A percentile compares a stretch with the other conserved stretches of the same genome.
Conservation (phyloP, 2,113 vertebrate genomes). For the Ceyx melanurus region DNA sequence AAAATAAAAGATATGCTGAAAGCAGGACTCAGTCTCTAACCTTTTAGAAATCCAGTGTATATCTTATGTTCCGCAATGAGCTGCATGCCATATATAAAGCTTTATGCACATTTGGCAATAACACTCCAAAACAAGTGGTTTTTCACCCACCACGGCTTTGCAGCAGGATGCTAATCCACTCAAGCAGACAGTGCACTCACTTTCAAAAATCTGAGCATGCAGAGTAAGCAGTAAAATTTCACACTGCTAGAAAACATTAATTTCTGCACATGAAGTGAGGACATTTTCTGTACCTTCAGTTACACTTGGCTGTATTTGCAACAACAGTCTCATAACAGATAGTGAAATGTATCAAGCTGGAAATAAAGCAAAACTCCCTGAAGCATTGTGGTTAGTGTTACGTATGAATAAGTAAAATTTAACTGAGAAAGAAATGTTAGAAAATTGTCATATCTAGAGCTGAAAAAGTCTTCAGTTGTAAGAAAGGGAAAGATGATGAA, state of each 20-base stretch:
- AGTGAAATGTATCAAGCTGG: not conserved
- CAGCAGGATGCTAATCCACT: not conserved
- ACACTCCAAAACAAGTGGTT: not conserved
- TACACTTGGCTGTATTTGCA: not conserved
- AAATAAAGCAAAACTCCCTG: not conserved
- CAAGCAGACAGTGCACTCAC: not conserved
- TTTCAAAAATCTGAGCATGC: not conserved
- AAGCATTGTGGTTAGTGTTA: not conserved
- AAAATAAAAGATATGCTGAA: not conserved
- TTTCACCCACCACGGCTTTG: accelerated
- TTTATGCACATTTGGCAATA: not conserved
- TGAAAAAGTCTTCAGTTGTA: not conserved
- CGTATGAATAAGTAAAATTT: not conserved
- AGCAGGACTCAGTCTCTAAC: not conserved
- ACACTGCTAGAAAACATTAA: not conserved
- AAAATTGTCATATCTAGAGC: not conserved
- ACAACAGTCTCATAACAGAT: not conserved
- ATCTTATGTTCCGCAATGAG: not conserved
- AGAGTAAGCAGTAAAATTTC: not conserved
- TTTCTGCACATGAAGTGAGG: not conserved
- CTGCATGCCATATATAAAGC: not conserved
- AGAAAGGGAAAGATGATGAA: not conserved
- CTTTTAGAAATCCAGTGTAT: not conserved
- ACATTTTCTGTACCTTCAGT: not conserved
- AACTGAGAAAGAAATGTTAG: not conserved